phyloP scores from a whole-genome alignment of 2,113 vertebrate genomes.

The Oncorhynchus clarkii region DNA sequence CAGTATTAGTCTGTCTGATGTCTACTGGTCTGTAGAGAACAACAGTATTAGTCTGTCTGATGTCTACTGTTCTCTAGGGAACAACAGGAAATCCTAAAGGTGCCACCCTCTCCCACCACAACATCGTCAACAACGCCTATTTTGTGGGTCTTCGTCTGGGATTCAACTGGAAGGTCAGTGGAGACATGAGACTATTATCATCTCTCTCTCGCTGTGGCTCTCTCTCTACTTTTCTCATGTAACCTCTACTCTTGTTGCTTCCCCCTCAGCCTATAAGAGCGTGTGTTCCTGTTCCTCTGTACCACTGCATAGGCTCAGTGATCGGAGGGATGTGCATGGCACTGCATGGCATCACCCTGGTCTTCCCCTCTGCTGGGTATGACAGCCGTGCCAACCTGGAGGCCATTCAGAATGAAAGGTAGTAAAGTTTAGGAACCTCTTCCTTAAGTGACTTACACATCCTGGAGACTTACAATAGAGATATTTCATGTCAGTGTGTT shows the following conservation, averaged over 20 bases:
- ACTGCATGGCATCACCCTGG: conserved; percentile 71
- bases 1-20: too few relatives aligned
- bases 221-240: too few relatives aligned
- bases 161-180: conserved; percentile 70
- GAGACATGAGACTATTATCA: background rate
- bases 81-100: conserved; percentile 92
- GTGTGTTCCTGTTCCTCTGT: conserved; percentile 81
- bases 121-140: conserved; percentile 88
- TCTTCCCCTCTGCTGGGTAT: conserved; percentile 80
- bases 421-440: too few relatives aligned
- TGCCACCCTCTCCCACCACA: conserved; percentile 86
- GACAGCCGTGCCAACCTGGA: conserved; percentile 75
- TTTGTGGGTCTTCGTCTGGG: conserved; percentile 74
- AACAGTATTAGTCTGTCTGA: background rate
- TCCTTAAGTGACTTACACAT: conserved; percentile 11
- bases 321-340: conserved; percentile 71
- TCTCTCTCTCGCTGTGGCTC: too few relatives aligned
- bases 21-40: too few relatives aligned
- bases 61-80: conserved; percentile 71
- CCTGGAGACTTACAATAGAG: conserved; percentile 62
- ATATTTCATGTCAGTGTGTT: too few relatives aligned
- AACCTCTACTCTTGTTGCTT: background rate
- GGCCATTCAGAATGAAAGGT: conserved; percentile 82
- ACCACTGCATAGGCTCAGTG: conserved; percentile 90
- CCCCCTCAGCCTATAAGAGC: conserved; percentile 63